A percentile compares a stretch with the other conserved stretches of the same genome.
These are phyloP conservation scores for Hemiscyllium ocellatum DNA, from an alignment of 2,113 vertebrate genomes.

Conservation along the genomic window DNA sequence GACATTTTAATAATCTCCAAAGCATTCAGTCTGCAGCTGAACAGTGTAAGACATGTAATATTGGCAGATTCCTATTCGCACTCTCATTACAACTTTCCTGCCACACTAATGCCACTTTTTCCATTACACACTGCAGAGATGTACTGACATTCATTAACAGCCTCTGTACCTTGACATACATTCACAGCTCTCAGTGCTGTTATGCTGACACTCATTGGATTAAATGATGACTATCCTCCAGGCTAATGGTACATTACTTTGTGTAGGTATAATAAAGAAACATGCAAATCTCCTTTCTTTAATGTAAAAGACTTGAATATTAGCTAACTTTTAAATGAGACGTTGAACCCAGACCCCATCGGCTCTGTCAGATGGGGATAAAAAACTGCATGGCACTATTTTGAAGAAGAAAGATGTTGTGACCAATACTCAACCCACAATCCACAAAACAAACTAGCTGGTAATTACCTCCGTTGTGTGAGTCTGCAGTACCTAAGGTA, in stretches of 20 bases:
- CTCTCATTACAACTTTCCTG: constrained; percentile 30
- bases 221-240: constrained; percentile 17
- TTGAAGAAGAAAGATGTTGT: background rate
- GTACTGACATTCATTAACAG: constrained; percentile 23
- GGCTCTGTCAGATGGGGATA: background rate
- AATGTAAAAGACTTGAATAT: background rate
- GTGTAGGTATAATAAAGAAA: background rate
- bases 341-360: background rate
- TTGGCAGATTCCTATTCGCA: background rate
- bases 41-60: constrained; percentile 24
- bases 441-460: background rate
- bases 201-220: constrained; percentile 3
- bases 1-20: constrained; percentile 35
- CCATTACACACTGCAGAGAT: constrained; percentile 15
- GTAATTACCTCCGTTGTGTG: background rate
- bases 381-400: too few relatives aligned
- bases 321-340: background rate
- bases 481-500: background rate
- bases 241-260: constrained; percentile 13
- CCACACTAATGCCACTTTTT: constrained; percentile 21
- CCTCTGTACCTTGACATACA: background rate
- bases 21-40: background rate
- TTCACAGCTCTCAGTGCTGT: background rate
- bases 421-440: background rate
- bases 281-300: constrained; percentile 7